These are phyloP conservation scores for Poeciliopsis paucimaculata DNA, from an alignment of 2,797 vertebrate species.

Conservation along the genomic window DNA sequence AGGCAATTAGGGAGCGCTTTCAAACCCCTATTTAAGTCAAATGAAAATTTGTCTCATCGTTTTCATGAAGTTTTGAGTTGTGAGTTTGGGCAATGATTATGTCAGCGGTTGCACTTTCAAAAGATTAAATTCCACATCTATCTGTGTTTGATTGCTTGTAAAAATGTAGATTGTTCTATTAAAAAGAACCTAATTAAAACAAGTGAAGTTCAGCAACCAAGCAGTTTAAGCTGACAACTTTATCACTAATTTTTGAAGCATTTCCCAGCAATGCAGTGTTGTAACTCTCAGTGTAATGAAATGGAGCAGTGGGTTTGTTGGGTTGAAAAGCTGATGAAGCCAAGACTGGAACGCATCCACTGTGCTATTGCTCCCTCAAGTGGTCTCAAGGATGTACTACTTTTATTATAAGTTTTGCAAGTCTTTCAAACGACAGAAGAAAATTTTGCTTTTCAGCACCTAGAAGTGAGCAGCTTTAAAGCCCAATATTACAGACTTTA, in stretches of 20 bases:
- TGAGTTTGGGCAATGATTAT: constrained; percentile 24
- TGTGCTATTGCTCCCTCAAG: constrained; percentile 75
- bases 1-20: constrained; percentile 18
- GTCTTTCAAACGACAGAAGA: constrained; percentile 14
- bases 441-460: neutral
- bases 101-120: constrained; percentile 39
- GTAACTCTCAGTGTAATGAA: constrained; percentile 46
- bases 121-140: constrained; percentile 24
- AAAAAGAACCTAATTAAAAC: constrained; percentile 54
- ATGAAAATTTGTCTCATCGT: constrained; percentile 23
- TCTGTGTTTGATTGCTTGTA: constrained; percentile 47
- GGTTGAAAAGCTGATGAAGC: constrained; percentile 27
- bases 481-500: constrained; percentile 10
- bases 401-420: constrained; percentile 14
- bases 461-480: neutral
- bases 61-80: constrained; percentile 17
- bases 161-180: constrained; percentile 39
- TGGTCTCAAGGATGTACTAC: constrained; percentile 58
- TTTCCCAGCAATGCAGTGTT: constrained; percentile 26
- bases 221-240: constrained; percentile 23
- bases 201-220: constrained; percentile 36
- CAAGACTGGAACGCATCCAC: constrained; percentile 26
- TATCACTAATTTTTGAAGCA: constrained; percentile 38
- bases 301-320: constrained; percentile 37
- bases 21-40: constrained; percentile 20